Conservation (phyloP, 2,797 vertebrate genomes). For the Aselliscus stoliczkanus region DNA sequence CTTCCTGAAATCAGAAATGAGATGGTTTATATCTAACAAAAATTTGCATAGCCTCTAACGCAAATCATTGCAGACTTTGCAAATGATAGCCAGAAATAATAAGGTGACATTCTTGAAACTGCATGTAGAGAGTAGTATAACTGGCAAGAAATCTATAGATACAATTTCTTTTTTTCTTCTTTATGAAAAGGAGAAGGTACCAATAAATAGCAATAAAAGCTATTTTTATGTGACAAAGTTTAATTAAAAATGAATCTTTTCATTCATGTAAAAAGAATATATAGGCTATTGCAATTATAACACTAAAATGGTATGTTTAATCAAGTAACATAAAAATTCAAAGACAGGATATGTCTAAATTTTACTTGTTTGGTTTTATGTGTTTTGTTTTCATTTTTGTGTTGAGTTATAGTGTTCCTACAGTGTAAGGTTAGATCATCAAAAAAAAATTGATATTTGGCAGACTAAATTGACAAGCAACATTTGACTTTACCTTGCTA, state of each 20-base stretch:
- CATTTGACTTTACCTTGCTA: not conserved
- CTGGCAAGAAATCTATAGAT: not conserved
- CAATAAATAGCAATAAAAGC: not conserved
- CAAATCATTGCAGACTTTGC: conserved; percentile 2
- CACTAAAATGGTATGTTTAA: not conserved
- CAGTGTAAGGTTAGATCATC: not conserved
- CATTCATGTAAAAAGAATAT: not conserved
- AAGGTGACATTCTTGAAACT: conserved; percentile 21
- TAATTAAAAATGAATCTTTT: not conserved
- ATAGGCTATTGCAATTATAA: not conserved
- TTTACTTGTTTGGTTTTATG: not conserved
- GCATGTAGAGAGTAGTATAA: not conserved
- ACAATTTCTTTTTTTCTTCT: not conserved
- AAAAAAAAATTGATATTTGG: not conserved
- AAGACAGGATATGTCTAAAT: not conserved
- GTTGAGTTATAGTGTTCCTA: not conserved
- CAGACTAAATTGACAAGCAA: not conserved
- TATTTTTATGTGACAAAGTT: not conserved
- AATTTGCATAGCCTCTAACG: conserved; percentile 49
- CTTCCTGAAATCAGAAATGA: conserved; percentile 67
- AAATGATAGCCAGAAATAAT: conserved; percentile 33
- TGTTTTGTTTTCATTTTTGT: not conserved
- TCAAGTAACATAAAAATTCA: not conserved
- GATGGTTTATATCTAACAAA: conserved; percentile 56
- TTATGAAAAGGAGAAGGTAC: not conserved